These are phyloP conservation scores for Dasypogon diadema DNA, from an alignment of 2,888 invertebrate species.

Conservation along the genomic window DNA sequence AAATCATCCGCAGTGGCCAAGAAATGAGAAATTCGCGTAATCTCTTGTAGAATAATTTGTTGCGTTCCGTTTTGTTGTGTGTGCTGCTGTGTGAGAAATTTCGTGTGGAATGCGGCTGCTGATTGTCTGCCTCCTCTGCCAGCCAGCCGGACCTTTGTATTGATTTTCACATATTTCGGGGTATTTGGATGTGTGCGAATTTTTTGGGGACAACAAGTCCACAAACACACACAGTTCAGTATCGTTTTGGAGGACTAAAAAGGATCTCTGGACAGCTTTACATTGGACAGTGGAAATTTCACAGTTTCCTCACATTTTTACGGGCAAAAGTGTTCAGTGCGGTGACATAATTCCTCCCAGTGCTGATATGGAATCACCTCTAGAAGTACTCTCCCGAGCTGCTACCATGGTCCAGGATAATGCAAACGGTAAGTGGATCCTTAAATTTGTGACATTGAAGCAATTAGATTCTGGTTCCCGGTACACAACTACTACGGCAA, in stretches of 20 bases:
- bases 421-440: conserved; percentile 65
- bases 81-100: conserved; percentile 39
- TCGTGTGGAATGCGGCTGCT: conserved; percentile 56
- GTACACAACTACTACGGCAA: neutral
- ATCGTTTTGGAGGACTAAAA: neutral
- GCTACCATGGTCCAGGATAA: conserved; percentile 90
- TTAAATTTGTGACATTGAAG: neutral
- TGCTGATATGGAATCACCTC: conserved; percentile 78
- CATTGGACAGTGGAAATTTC: too few relatives aligned
- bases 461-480: neutral
- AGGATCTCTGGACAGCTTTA: neutral
- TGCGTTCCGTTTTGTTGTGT: conserved; percentile 25
- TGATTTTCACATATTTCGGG: conserved; percentile 34
- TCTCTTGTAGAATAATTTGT: conserved; percentile 30
- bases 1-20: neutral
- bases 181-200: conserved; percentile 1
- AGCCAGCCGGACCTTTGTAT: conserved; percentile 35
- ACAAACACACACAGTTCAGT: neutral
- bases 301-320: too few relatives aligned
- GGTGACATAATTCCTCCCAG: neutral
- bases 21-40: neutral
- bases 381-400: conserved; percentile 88
- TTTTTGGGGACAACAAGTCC: conserved; percentile 27
- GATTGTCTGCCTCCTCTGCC: conserved; percentile 49
- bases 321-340: too few relatives aligned